Conservation (phyloP, 2,797 vertebrate species). For the Phataginus tetradactyla region DNA sequence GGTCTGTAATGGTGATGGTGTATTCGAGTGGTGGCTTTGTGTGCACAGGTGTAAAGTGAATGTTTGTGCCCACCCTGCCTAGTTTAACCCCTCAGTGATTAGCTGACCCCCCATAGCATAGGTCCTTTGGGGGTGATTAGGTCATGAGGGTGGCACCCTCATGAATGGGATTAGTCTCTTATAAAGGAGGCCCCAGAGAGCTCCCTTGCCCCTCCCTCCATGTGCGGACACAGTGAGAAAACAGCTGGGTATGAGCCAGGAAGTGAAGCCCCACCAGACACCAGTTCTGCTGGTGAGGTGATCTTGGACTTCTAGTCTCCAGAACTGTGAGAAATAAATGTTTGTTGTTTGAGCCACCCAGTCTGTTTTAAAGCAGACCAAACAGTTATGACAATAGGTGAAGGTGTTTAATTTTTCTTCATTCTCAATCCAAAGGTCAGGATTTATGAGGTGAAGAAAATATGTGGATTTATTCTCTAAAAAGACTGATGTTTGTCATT, state of each 20-base stretch:
- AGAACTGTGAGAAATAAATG: neutral
- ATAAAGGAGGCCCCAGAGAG: neutral
- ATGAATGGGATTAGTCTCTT: neutral
- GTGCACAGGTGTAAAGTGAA: neutral
- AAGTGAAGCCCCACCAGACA: neutral
- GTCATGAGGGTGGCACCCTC: neutral
- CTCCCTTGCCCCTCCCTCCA: neutral
- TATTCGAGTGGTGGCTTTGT: neutral
- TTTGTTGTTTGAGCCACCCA: neutral
- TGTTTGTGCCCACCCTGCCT: neutral
- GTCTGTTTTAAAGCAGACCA: neutral
- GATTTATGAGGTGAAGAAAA: neutral
- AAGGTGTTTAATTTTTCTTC: neutral
- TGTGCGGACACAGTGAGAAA: neutral
- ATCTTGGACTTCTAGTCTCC: too few relatives aligned
- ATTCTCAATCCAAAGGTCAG: constrained; percentile 30
- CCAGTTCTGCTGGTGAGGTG: neutral
- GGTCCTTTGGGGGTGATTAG: neutral
- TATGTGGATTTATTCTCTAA: neutral
- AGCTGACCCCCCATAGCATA: too few relatives aligned
- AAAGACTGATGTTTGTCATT: neutral
- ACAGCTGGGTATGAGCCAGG: neutral
- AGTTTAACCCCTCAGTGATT: too few relatives aligned
- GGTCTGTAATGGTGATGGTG: rapidly evolving
- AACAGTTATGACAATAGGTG: neutral